Percentiles rank a stretch among this genome's conserved stretches.
phyloP scores from a whole-genome alignment of 2,888 invertebrate species.

The Nemoura dubitans region DNA sequence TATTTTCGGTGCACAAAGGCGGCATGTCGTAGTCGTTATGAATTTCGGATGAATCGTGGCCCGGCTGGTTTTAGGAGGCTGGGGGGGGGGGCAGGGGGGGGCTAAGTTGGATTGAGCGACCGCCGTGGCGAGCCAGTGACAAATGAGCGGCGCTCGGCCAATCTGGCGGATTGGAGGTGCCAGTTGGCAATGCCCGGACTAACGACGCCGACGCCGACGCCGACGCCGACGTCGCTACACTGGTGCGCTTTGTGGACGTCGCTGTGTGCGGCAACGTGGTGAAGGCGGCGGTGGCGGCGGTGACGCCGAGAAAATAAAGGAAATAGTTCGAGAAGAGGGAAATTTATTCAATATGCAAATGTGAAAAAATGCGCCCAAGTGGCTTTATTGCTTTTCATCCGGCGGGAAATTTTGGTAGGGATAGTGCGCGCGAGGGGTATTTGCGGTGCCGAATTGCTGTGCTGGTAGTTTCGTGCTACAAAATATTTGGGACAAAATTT shows the following conservation, averaged over 20 bases:
- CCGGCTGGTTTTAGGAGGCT: too few relatives aligned
- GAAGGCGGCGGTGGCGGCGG: too few relatives aligned
- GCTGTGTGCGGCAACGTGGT: not conserved
- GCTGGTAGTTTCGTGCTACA: not conserved
- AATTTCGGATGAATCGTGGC: not conserved
- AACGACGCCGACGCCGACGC: not conserved
- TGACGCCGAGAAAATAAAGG: slow-evolving; percentile 13
- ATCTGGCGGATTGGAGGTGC: slow-evolving; percentile 34
- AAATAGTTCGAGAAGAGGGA: slow-evolving; percentile 3
- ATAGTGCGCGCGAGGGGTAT: slow-evolving; percentile 18
- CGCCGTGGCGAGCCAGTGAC: not conserved
- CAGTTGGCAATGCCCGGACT: slow-evolving; percentile 16
- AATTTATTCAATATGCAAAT: slow-evolving; percentile 42
- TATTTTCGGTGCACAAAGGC: not conserved
- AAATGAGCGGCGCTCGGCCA: slow-evolving; percentile 14
- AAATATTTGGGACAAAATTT: not conserved
- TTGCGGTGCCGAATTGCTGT: not conserved
- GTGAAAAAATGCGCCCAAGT: slow-evolving; percentile 35
- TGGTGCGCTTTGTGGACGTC: not conserved
- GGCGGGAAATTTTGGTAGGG: not conserved
- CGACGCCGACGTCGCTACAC: not conserved
- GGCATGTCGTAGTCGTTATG: not conserved
- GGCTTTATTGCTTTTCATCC: slow-evolving; percentile 32
- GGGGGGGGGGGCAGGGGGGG: not conserved
- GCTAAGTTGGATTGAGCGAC: not conserved